Conservation (phyloP, 2,888 invertebrate species). For the Epistrophe grossulariae region DNA sequence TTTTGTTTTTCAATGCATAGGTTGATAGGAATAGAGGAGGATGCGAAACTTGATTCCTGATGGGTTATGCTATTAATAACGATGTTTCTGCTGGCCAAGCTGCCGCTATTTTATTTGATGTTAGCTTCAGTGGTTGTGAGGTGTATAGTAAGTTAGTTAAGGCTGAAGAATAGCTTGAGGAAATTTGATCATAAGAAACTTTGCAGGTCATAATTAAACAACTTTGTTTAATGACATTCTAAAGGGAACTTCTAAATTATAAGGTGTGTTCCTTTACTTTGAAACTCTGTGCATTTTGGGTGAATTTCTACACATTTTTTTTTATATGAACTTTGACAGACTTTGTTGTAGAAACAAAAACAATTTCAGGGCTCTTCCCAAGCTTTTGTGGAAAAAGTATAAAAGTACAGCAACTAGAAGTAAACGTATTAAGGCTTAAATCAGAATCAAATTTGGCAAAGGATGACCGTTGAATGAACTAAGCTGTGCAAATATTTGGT, state of each 20-base stretch:
- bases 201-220: slow-evolving; percentile 20
- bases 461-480: no score
- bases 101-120: slow-evolving; percentile 46
- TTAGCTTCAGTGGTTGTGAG: not conserved
- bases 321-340: no score
- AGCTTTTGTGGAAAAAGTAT: not conserved
- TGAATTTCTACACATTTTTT: no score
- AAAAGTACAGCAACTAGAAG: no score
- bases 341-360: no score
- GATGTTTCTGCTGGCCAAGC: slow-evolving; percentile 47
- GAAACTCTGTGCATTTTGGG: no score
- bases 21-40: slow-evolving; percentile 2
- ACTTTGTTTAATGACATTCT: not conserved
- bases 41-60: slow-evolving; percentile 59
- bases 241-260: not conserved
- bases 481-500: no score
- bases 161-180: not conserved
- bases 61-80: slow-evolving; percentile 61
- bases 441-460: no score
- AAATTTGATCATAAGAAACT: slow-evolving; percentile 6
- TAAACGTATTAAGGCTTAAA: no score
- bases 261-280: no score
- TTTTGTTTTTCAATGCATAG: slow-evolving; percentile 29
- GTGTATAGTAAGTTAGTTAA: not conserved
- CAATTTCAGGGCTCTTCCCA: not conserved